A percentile compares a stretch with the other conserved stretches of the same genome.
Conservation (phyloP, 2,888 invertebrate species). For the Chrysomela aeneicollis region DNA sequence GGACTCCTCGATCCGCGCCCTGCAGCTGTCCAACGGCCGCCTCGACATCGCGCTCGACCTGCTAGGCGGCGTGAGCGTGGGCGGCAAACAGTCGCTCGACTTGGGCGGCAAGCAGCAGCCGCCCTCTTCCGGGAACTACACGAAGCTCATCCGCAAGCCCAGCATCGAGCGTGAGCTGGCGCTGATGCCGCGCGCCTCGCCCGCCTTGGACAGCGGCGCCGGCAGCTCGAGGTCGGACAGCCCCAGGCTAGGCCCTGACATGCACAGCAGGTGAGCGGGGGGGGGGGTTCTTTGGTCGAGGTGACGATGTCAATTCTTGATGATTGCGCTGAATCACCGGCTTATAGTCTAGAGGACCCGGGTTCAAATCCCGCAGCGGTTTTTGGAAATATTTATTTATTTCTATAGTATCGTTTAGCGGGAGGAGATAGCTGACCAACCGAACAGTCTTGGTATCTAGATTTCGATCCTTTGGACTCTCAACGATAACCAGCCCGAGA, state of each 20-base stretch:
- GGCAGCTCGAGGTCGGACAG: conserved; percentile 91
- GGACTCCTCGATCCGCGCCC: conserved; percentile 74
- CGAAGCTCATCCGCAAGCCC: conserved; percentile 85
- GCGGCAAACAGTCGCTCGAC: conserved; percentile 62
- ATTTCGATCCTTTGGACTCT: too few relatives aligned
- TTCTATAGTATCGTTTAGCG: too few relatives aligned
- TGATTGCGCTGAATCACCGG: too few relatives aligned
- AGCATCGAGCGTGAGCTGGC: conserved; percentile 86
- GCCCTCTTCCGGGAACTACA: conserved; percentile 57
- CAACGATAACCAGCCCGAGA: too few relatives aligned
- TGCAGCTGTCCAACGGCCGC: conserved; percentile 75
- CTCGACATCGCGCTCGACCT: conserved; percentile 75
- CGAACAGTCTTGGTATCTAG: too few relatives aligned
- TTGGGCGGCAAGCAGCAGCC: conserved; percentile 28
- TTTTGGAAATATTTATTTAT: too few relatives aligned
- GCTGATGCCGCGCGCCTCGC: conserved; percentile 73
- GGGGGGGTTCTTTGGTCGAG: too few relatives aligned
- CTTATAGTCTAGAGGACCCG: too few relatives aligned
- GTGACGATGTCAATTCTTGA: too few relatives aligned
- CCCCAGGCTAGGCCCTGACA: conserved; percentile 72
- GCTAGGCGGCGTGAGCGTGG: conserved; percentile 54
- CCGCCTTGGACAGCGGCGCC: conserved; percentile 87
- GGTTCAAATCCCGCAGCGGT: too few relatives aligned
- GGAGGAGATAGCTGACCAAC: too few relatives aligned
- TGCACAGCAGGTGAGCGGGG: conserved; percentile 63